Percentiles rank a stretch among this genome's conserved stretches.
phyloP scores from a whole-genome alignment of 2,113 vertebrate species.

The zebrafish (Danio rerio) region GRCz12tu NC_133184.1:50216501-50217000 shows the following conservation, averaged over 20 bases:
- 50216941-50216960: no score
- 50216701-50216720: slow-evolving; percentile 39
- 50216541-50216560: slow-evolving; percentile 37
- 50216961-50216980: no score
- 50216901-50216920: no score
- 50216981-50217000: no score
- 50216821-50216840: no score
- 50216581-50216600: slow-evolving; percentile 6
- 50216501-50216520: no score
- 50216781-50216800: neutral
- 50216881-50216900: no score
- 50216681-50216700: slow-evolving; percentile 11
- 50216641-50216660: slow-evolving; percentile 42
- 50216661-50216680: slow-evolving; percentile 42
- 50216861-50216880: no score
- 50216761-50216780: slow-evolving; percentile 38
- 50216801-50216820: no score
- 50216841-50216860: no score
- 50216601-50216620: slow-evolving; percentile 27
- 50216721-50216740: slow-evolving; percentile 38
- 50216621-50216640: slow-evolving; percentile 16
- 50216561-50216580: slow-evolving; percentile 42
- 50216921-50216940: no score
- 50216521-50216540: slow-evolving; percentile 5
- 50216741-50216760: neutral